Base-by-base conservation (phyloP, 2,888 invertebrate genomes). In the Cosmorhoe ocellata region DNA sequence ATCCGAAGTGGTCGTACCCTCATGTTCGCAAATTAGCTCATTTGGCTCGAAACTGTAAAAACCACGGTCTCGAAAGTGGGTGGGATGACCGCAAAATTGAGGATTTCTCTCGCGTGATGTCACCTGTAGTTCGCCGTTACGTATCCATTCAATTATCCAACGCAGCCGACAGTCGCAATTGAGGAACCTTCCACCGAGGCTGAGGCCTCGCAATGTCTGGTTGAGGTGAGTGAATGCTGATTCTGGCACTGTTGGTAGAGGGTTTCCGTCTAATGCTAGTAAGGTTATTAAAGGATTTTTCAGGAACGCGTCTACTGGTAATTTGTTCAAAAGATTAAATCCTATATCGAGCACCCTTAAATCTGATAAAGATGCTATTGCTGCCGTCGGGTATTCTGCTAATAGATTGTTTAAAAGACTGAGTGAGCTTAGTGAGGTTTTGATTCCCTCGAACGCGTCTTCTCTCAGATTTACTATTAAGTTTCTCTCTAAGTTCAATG, bases 131-230 rank as follows among this genome's bases (percentile, higher is more conserved):
- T 97, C 97, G 9, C 94, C 94, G 59, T 94, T 94, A 43, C 94
- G 92, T 64, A 97, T 97, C 98, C 97, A 98, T 73, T 97, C 94
- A 53, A 96, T 94, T 51, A 97, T 95, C 98, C 98, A 98, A 6
- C 94, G 92, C 38, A 98, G 81, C 50, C 94, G 93, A 78, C 98
- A 98, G 75, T 98, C 97, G 73, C 98, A 98, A 63, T 95, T 95
- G 24, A 98, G 88, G 76, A 96, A 97, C 56, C 97, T 91, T 3
- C 98, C 97, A 6, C 98, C 98, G 8, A 98, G 86, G 67, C 97
- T 97, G 8, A 98, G 87, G 0, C 97, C 97, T 26, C 97, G 91
- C 24, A 98, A 90, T 0, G 97, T 96, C 59, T 93, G 92, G 77
- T 97, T 97, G 31, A 98, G 89, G 70, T 95, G 95, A 4, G 91